Percentiles rank a stretch among this genome's conserved stretches.
Conservation (phyloP, 2,113 vertebrate species). For the Sceloporus undulatus region DNA sequence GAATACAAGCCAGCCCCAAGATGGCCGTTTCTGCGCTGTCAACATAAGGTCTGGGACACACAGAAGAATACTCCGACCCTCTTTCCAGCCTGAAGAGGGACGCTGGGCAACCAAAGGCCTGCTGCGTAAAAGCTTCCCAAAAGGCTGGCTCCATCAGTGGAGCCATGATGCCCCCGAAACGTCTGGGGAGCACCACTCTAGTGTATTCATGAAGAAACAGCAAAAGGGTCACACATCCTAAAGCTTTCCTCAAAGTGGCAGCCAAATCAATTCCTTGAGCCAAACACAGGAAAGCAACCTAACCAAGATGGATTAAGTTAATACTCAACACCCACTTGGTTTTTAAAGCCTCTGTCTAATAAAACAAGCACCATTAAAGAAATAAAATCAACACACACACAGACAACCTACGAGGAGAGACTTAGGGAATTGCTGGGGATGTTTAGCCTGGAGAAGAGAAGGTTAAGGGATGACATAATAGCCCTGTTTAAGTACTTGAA, state of each 20-base stretch:
- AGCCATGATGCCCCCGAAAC: background rate
- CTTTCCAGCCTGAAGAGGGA: background rate
- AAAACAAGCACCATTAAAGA: no score
- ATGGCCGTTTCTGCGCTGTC: background rate
- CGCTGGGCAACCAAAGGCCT: background rate
- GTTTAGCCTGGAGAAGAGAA: no score
- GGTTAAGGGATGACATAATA: no score
- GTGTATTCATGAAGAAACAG: background rate
- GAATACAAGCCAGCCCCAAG: background rate
- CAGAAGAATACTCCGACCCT: no score
- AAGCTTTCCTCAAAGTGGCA: background rate
- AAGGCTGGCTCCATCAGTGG: background rate
- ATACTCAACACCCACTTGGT: background rate
- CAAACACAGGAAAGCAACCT: no score
- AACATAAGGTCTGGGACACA: background rate
- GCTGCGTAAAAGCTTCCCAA: background rate
- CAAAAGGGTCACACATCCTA: background rate
- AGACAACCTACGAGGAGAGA: no score
- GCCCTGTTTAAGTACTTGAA: no score
- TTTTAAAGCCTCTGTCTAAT: background rate
- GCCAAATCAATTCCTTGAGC: no score
- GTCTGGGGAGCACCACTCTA: background rate
- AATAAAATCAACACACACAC: background rate
- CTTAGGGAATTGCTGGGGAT: no score
- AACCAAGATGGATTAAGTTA: background rate